Conservation (phyloP, 2,113 vertebrate genomes). For the Cepphus grylle region DNA sequence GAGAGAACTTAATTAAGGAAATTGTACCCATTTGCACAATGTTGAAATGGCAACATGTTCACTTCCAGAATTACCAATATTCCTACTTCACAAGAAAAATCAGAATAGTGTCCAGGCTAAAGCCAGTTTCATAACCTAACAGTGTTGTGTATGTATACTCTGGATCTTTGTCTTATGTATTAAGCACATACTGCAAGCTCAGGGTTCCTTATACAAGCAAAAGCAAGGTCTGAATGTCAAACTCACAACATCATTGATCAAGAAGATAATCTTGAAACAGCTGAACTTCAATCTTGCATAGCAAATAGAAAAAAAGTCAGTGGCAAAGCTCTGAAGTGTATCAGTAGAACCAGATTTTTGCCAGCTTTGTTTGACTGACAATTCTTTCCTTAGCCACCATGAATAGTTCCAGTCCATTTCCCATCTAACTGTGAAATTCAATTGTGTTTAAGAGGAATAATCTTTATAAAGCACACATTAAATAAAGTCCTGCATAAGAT, state of each 20-base stretch:
- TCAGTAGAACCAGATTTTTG: not conserved
- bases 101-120: not conserved
- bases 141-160: not conserved
- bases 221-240: not conserved
- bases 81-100: not conserved
- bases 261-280: not conserved
- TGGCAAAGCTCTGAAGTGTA: not conserved
- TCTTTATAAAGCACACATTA: not conserved
- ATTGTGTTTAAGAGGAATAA: not conserved
- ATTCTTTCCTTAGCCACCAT: not conserved
- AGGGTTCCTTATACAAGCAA: not conserved
- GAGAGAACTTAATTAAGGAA: constrained; percentile 24
- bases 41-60: not conserved
- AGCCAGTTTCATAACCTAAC: not conserved
- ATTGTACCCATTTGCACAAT: not conserved
- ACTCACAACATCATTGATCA: not conserved
- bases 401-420: not conserved
- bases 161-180: not conserved
- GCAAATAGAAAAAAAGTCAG: not conserved
- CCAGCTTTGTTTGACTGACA: not conserved
- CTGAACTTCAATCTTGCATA: not conserved
- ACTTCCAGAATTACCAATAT: constrained; percentile 1
- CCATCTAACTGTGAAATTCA: not conserved
- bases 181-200: not conserved
- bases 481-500: not conserved